These are phyloP conservation scores for Tenualosa ilisha DNA, from an alignment of 2,797 vertebrate genomes.

Conservation along the genomic window DNA sequence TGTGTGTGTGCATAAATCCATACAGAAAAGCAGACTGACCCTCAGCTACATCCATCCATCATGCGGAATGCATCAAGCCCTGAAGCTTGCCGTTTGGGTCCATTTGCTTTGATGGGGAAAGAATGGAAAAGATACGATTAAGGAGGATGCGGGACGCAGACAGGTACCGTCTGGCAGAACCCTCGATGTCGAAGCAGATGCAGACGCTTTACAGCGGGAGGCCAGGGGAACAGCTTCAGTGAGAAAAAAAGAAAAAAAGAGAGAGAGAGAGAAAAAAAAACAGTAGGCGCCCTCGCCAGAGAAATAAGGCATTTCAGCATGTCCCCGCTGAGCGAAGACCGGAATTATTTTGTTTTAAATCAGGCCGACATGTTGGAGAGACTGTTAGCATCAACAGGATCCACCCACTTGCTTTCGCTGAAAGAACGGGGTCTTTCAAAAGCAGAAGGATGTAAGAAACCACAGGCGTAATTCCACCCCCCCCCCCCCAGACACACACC, in stretches of 20 bases:
- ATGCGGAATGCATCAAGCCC: background rate
- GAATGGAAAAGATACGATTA: slow-evolving; percentile 8
- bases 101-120: slow-evolving; percentile 33
- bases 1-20: background rate
- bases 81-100: background rate
- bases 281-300: background rate
- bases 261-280: background rate
- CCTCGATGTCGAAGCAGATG: background rate
- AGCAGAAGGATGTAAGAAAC: slow-evolving; percentile 16
- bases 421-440: background rate
- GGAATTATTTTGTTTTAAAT: slow-evolving; percentile 16
- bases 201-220: background rate
- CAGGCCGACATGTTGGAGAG: slow-evolving; percentile 15
- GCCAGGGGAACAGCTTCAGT: background rate
- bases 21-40: background rate
- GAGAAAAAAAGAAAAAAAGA: background rate
- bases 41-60: slow-evolving; percentile 8
- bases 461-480: background rate
- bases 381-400: slow-evolving; percentile 12
- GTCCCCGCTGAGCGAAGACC: background rate
- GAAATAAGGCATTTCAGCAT: slow-evolving; percentile 11
- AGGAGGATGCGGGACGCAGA: background rate
- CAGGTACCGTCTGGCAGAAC: slow-evolving; percentile 13
- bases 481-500: background rate
- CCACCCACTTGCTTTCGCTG: slow-evolving; percentile 20